Conservation (phyloP, 2,113 vertebrate species). For the Paradoxurus hermaphroditus region DNA sequence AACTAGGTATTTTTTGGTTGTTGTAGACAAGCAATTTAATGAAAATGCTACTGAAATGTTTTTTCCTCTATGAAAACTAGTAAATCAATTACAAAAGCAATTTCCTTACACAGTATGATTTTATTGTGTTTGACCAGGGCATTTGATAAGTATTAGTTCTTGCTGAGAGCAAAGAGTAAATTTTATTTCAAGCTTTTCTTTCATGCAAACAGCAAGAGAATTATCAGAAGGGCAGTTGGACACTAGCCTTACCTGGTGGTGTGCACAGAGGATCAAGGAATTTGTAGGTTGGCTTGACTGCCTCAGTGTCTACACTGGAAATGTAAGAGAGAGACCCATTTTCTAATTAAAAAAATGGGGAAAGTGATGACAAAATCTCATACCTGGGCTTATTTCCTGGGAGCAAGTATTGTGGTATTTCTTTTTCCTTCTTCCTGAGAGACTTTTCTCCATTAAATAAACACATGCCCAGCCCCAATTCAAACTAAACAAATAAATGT, state of each 20-base stretch:
- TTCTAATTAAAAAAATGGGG: not conserved
- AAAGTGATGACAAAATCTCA: not conserved
- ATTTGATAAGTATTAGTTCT: slow-evolving; percentile 81
- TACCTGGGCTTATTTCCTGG: not conserved
- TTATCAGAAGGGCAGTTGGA: slow-evolving; percentile 36
- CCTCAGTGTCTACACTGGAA: not conserved
- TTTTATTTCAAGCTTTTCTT: slow-evolving; percentile 76
- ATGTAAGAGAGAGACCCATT: not conserved
- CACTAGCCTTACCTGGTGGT: not conserved
- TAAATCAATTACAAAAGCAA: slow-evolving; percentile 83
- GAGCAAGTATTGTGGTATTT: not conserved
- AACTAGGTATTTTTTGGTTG: slow-evolving; percentile 49
- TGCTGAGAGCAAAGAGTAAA: slow-evolving; percentile 79
- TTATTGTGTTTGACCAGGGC: slow-evolving; percentile 81
- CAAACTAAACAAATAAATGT: slow-evolving; percentile 20
- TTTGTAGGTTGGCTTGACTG: not conserved
- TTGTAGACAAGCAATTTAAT: slow-evolving; percentile 79
- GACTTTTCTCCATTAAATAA: not conserved
- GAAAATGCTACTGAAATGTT: slow-evolving; percentile 80
- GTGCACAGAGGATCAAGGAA: not conserved
- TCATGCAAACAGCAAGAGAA: slow-evolving; percentile 41
- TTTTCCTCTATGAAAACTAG: slow-evolving; percentile 78
- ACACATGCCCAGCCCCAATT: not conserved
- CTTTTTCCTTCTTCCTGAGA: not conserved
- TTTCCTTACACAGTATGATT: slow-evolving; percentile 81